Base-by-base conservation (phyloP, 2,797 vertebrate genomes). In the Brachyrhaphis roseni region DNA sequence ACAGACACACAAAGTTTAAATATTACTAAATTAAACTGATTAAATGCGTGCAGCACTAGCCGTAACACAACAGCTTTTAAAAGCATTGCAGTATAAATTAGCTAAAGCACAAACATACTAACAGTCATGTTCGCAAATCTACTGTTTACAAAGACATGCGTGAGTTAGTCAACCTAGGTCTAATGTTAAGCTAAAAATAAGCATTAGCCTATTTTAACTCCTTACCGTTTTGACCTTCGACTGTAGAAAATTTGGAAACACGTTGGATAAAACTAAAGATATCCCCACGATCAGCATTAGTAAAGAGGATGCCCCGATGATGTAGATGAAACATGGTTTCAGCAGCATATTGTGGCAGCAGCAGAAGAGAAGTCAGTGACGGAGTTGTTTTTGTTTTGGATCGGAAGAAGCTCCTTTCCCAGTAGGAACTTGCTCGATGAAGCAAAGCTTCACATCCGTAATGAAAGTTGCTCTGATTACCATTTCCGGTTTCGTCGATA, bases 301-400 rank as follows among this genome's bases (percentile, higher is more conserved):
- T 3, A 96, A 20, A 31, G 95, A 93, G 18, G 92, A 41, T 1
- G 93, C 23, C 5, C 93, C 96, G 5, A 46, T 66, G 70, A 77
- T 47, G 90, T 95, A 96, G 11, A 93, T 45, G 66, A 93, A 95
- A 62, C 93, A 96, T n/a, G 89, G 53, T 78, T 92, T 96, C 43
- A 93, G 86, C 2, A 76, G 8, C 89, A 94, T 94, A 88, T 5
- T 81, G 82, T 82, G 0, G 12, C 36, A 36, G 15, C 36, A 36
- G 72, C 23, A 82, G 28, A 62, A 59, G 34, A 12, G 20, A 31
- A 70, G 78, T 49, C 5, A 11, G 18, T 34, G 18, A 15, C 36
- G 13, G 31, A 15, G 66, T 8, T 75, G 55, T 81, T 78, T 90
- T 88, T 94, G 89, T 94, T 95, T 90, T 90, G 89, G 81, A 78